Conservation (phyloP, 2,113 vertebrate species). For the Proterorhinus semilunaris region DNA sequence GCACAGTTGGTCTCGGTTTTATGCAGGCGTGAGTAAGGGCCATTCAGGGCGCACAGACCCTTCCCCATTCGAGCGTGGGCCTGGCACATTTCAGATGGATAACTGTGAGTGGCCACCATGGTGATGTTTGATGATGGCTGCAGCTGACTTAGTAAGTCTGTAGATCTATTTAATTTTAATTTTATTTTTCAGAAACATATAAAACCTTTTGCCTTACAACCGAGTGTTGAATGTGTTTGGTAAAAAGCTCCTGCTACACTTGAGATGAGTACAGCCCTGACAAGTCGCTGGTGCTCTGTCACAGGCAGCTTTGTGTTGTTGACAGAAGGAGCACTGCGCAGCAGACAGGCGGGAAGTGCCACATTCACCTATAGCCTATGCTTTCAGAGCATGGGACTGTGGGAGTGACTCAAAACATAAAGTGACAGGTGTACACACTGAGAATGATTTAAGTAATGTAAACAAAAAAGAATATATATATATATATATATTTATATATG, state of each 20-base stretch:
- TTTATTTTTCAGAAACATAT: not conserved
- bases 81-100: too few relatives aligned
- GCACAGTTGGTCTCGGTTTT: too few relatives aligned
- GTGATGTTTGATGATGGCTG: not conserved
- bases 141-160: not conserved
- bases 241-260: slow-evolving; percentile 11
- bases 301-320: slow-evolving; percentile 18
- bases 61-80: too few relatives aligned
- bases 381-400: slow-evolving; percentile 14
- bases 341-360: slow-evolving; percentile 14
- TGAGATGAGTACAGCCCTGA: slow-evolving; percentile 24
- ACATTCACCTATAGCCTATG: not conserved
- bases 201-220: not conserved
- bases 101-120: not conserved
- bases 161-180: not conserved
- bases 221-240: not conserved
- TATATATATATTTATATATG: too few relatives aligned
- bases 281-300: slow-evolving; percentile 34
- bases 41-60: too few relatives aligned
- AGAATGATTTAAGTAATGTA: not conserved
- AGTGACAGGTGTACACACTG: not conserved
- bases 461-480: too few relatives aligned
- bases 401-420: slow-evolving; percentile 3
- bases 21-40: too few relatives aligned
- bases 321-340: slow-evolving; percentile 23